Base-by-base conservation (phyloP, 2,113 vertebrate genomes). In the Danio rerio region DNA sequence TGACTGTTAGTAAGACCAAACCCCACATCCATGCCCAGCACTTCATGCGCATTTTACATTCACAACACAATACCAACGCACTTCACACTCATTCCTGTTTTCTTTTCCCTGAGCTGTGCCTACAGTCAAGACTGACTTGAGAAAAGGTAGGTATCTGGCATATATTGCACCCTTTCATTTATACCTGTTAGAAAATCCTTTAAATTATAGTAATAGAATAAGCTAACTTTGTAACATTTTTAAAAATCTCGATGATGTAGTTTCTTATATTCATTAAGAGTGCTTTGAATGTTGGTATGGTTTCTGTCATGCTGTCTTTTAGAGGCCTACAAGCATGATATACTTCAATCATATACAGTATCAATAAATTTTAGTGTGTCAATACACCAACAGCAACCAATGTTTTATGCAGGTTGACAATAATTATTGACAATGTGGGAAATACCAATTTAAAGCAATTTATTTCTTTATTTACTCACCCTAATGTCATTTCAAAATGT, bases 221-320 rank as follows among this genome's bases (percentile, higher is more conserved):
- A n/a, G n/a, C n/a, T n/a, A n/a, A n/a, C n/a, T n/a, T n/a, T n/a
- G n/a, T n/a, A n/a, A n/a, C n/a, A n/a, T n/a, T n/a, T n/a, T n/a
- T n/a, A n/a, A n/a, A n/a, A n/a, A n/a, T n/a, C n/a, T n/a, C n/a
- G n/a, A n/a, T n/a, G n/a, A 31, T 66, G 69, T 62, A 49, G 16
- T 16, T 56, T 53, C 15, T 13, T 42, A 10, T 10, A 31, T 55
- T 74, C 45, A 13, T 52, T 55, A 20, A 47, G 61, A 75, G 61
- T 63, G 70, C 75, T 83, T 74, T 84, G 83, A 78, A 81, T 85
- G 83, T 80, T 84, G 89, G 78, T 86, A 86, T 86, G 82, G 62
- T 86, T 81, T 88, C 62, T 12, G 52, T 85, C 85, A 90, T 86
- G 89, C 88, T 90, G 90, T 87, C 16, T 65, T 77, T 18, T n/a